These are phyloP conservation scores for Leucopsar rothschildi DNA, from an alignment of 2,113 vertebrate genomes.

Conservation along the genomic window DNA sequence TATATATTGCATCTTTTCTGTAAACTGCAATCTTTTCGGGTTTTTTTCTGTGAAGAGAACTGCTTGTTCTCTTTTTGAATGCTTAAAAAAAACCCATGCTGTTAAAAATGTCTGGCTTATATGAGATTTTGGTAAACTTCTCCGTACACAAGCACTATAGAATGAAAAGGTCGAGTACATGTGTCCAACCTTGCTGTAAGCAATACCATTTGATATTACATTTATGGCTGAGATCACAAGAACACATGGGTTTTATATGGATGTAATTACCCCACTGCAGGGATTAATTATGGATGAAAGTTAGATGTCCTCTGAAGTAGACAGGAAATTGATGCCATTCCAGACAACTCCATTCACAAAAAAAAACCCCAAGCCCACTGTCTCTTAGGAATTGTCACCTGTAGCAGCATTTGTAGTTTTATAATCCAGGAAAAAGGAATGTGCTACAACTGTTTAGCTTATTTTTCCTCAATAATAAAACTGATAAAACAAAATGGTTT, in stretches of 20 bases:
- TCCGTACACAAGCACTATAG: background rate
- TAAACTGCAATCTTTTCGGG: background rate
- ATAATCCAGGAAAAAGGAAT: background rate
- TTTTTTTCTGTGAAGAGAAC: background rate
- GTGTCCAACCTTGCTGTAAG: background rate
- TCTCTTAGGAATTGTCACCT: background rate
- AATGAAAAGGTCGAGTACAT: background rate
- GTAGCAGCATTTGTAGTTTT: background rate
- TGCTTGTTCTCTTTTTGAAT: background rate
- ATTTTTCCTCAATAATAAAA: background rate
- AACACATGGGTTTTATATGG: background rate
- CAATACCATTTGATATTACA: background rate
- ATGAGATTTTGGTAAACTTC: background rate
- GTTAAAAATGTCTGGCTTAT: background rate
- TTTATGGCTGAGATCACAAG: background rate
- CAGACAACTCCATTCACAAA: background rate
- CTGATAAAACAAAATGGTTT: background rate
- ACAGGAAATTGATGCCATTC: background rate
- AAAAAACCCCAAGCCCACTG: background rate
- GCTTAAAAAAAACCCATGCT: background rate
- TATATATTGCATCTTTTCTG: background rate
- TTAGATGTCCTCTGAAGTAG: background rate
- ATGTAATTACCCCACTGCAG: background rate
- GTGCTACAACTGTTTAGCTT: background rate
- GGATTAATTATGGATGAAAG: conserved; percentile 1